These are phyloP conservation scores for Apis dorsata DNA, from an alignment of 1,140 invertebrate genomes.

Conservation along the genomic window DNA sequence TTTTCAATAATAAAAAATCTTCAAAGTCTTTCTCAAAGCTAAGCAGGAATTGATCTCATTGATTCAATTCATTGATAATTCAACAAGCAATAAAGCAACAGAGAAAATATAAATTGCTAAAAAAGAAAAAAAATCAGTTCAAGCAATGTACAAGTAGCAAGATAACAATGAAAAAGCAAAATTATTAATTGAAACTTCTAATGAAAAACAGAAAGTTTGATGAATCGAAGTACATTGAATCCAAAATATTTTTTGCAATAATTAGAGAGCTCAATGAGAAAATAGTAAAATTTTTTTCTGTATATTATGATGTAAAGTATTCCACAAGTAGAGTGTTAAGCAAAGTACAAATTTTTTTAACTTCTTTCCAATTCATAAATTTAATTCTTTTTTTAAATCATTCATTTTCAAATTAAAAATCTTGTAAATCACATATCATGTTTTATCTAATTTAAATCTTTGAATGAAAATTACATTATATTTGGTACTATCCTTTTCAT, in stretches of 20 bases:
- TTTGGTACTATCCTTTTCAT: too few species aligned
- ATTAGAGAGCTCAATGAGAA: too few species aligned
- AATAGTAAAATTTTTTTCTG: too few species aligned
- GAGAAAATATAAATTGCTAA: background rate
- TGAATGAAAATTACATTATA: too few species aligned
- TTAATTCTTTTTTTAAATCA: too few species aligned
- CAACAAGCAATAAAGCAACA: constrained; percentile 5
- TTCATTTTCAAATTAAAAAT: too few species aligned
- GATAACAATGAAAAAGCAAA: background rate
- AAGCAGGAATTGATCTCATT: background rate
- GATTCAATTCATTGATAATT: background rate
- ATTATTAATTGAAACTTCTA: background rate
- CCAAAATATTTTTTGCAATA: background rate
- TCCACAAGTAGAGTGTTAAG: too few species aligned
- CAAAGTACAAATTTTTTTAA: too few species aligned
- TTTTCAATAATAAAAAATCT: background rate
- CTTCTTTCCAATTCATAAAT: too few species aligned
- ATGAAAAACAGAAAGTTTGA: background rate
- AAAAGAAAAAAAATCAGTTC: background rate
- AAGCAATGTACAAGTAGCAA: background rate
- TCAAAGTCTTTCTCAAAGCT: background rate
- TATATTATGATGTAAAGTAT: background rate
- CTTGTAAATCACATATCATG: too few species aligned
- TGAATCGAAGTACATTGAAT: background rate
- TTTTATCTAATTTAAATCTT: too few species aligned